Evolutionary conservation across 2,888 invertebrate species (phyloP), one percentile per base, ranked within the genome.

Genomic region (Stramonita haemastoma): DNA sequence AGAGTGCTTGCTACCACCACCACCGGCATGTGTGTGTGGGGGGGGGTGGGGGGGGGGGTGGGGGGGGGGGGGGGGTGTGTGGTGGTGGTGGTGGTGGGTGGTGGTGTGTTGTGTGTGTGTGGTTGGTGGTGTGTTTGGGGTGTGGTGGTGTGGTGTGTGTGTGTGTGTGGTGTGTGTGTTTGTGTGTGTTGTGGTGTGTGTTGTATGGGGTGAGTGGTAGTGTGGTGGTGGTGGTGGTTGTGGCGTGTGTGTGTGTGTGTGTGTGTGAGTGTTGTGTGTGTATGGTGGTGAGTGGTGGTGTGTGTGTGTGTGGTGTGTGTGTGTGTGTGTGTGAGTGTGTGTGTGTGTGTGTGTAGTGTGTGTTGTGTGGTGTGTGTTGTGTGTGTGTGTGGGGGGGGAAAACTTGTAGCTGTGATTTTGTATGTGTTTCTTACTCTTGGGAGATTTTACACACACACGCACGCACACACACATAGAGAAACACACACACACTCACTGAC

Each of bases 111-210:
- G 81, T 34, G 34, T 81, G 73, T 73, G n/a, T 73, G 73, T 73
- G 5, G 46, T 73, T 17, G 4, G n/a, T 73, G 73, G 73, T 73
- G n/a, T n/a, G 73, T 73, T 1, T 73, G n/a, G n/a, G n/a, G 73
- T 73, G 29, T 66, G 4, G 17, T 26, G 17, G 66, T 66, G 19
- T 66, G 66, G 17, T 73, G 73, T 73, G 73, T 73, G n/a, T 73
- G 73, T 73, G 73, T 73, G 73, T 73, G n/a, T n/a, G 73, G 11
- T 73, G n/a, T 29, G 26, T 73, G 73, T 73, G n/a, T 73, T 17
- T 73, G n/a, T 73, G 73, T 73, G n/a, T 73, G 29, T 79, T n/a
- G 79, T 79, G 32, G 79, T 79, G 32, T 79, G 32, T 79, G 32
- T 79, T 29, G 29, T 15, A 17, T 32, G 32, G 32, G 32, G 79